Evolutionary conservation across 1,140 invertebrate genomes (phyloP), one percentile per base, ranked within the genome.

Genomic region (Caenorhabditis brenneri): DNA sequence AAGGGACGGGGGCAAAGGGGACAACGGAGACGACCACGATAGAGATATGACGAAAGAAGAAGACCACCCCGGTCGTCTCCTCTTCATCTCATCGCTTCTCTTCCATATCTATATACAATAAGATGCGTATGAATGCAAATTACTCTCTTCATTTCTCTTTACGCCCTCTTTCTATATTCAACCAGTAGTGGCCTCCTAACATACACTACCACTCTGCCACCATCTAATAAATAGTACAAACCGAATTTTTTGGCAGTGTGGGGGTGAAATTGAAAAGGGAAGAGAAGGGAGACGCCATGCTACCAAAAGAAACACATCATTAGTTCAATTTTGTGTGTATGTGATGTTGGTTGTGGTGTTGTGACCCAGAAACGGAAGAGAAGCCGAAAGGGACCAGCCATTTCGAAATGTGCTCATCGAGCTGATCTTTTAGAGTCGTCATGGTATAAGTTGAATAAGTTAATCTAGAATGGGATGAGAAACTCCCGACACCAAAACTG

Each of bases 61-160:
- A 5, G 22, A 22, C 58, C 29, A 10, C 58, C 29, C 2, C 58
- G 6, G 12, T 31, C 29, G 29, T 27, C 7, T 3, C 15, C 29
- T n/a, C 36, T 74, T 19, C n/a, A 24, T 42, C 36, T 42, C 36
- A 9, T 24, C n/a, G n/a, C 33, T 42, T 4, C 24, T 36, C 24
- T 12, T 42, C 19, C 42, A 42, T 42, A 74, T 74, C 19, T 74
- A 74, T 74, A 74, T 42, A 74, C 65, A 74, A 74, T 74, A 74
- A 74, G 65, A 74, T 42, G 65, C 36, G 65, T 74, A 74, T 74
- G 65, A 74, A 74, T 74, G 65, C 65, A 74, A 74, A 74, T 74
- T 74, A 74, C 65, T 74, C 65, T 74, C 15, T 46, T 3, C 19
- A 9, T 74, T 29, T 36, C 58, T 65, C 22, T 39, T 39, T 19